A percentile compares a stretch with the other conserved stretches of the same genome.
phyloP scores from a whole-genome alignment of 2,888 invertebrate species.

The Lysandra coridon region DNA sequence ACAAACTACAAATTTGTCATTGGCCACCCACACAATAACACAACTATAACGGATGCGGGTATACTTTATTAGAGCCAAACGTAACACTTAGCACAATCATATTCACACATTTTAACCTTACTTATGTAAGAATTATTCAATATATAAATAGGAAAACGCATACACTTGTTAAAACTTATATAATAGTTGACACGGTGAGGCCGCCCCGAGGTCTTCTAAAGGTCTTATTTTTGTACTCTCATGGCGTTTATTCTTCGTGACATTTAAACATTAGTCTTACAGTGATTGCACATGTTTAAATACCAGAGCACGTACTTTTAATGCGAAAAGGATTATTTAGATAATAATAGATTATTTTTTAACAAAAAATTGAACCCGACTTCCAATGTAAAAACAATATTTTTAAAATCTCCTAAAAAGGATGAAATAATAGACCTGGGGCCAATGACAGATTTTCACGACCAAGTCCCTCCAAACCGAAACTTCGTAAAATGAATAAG shows the following conservation, averaged over 20 bases:
- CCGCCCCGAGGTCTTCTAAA: conserved; percentile 12
- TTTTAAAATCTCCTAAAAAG: too few species aligned
- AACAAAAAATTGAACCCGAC: too few species aligned
- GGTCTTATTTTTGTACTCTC: conserved; percentile 10
- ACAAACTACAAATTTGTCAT: conserved; percentile 9
- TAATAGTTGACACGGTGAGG: conserved; percentile 26
- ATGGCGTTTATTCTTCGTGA: conserved; percentile 13
- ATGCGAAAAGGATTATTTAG: not conserved
- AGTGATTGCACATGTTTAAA: not conserved
- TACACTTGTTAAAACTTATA: conserved; percentile 30
- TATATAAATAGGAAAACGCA: conserved; percentile 26
- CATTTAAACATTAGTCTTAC: not conserved
- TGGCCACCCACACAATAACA: conserved; percentile 6
- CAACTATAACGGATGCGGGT: not conserved
- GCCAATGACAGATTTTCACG: too few species aligned
- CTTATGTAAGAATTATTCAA: conserved; percentile 29
- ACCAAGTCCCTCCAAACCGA: too few species aligned
- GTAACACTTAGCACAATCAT: conserved; percentile 1
- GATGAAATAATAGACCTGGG: too few species aligned
- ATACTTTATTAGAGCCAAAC: not conserved
- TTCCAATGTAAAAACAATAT: too few species aligned
- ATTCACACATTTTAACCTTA: conserved; percentile 14
- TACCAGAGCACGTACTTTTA: not conserved
- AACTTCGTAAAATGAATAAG: too few species aligned
- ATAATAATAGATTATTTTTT: too few species aligned